Evolutionary conservation across 1,140 invertebrate species (phyloP).

Genomic region (Babylonia areolata): DNA sequence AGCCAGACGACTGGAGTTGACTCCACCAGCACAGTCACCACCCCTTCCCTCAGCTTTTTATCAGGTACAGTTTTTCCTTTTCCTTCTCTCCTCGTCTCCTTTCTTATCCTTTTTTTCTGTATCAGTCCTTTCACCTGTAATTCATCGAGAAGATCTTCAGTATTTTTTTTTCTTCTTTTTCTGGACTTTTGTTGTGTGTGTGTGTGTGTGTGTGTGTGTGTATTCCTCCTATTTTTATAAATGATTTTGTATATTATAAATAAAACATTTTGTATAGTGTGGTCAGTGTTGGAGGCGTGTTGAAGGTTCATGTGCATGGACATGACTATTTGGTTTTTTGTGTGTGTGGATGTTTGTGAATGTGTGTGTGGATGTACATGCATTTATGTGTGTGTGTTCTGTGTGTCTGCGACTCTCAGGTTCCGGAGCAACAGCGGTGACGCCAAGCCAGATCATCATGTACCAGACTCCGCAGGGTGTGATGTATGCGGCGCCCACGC

Average conservation of each 20-base stretch:
- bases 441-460: slow-evolving; percentile 65
- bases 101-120: no score
- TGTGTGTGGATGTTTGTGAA: not conserved
- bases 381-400: not conserved
- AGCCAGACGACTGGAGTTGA: slow-evolving; percentile 22
- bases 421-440: slow-evolving; percentile 52
- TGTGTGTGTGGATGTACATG: no score
- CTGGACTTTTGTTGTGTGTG: not conserved
- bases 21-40: slow-evolving; percentile 32
- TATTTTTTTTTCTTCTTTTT: no score
- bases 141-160: no score
- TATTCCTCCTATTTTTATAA: no score
- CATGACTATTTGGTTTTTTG: not conserved
- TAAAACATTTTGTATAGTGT: no score
- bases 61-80: no score
- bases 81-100: no score
- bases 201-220: not conserved
- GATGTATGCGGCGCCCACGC: slow-evolving; percentile 71
- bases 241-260: no score
- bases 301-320: no score
- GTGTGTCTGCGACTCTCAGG: not conserved
- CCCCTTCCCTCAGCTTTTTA: slow-evolving; percentile 12
- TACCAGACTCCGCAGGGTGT: slow-evolving; percentile 76
- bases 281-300: no score
- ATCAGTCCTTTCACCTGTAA: no score